Evolutionary conservation across 2,797 vertebrate species (phyloP), one percentile per base, ranked within the genome.

Genomic region (Sciurus vulgaris): DNA sequence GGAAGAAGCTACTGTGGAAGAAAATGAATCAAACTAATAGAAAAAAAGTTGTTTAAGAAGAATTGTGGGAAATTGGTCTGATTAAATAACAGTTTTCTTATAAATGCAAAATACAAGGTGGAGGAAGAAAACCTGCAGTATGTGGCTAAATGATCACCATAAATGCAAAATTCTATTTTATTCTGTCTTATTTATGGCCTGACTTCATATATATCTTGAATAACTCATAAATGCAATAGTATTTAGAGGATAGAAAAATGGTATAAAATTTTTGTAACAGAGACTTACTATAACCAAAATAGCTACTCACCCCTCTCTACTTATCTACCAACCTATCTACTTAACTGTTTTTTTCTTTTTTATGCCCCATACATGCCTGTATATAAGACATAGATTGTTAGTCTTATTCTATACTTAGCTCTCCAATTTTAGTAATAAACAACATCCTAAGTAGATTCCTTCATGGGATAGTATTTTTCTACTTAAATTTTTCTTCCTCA

Each of bases 1-100:
- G 14, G 10, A 89, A 92, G 78, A 97, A 95, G 76, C 82, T 96
- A 79, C 24, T 89, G 96, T 69, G 81, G 85, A 81, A 33, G 49
- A 84, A 89, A n/a, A 83, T 49, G n/a, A 92, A 47, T 72, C 86
- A 69, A 17, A 44, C 2, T 74, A 92, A 92, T 76, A 56, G 17
- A 85, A 2, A 86, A 83, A 67, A 38, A 69, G 30, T 44, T n/a
- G 13, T 33, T 89, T 87, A 20, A 56, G 35, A 54, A 84, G 13
- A 65, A 67, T 69, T 5, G 74, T 9, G 4, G 20, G 5, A 93
- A 96, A 76, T 38, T 4, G 6, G 86, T 67, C 65, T 76, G 33
- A 82, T 44, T 65, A 76, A 87, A 70, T 87, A 47, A 30, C 78
- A 70, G 8, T 38, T 24, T 78, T 86, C 28, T 73, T 61, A 65